Percentiles rank a stretch among this genome's conserved stretches.
Conservation (phyloP, 1,140 invertebrate species). For the Achroia grisella region DNA sequence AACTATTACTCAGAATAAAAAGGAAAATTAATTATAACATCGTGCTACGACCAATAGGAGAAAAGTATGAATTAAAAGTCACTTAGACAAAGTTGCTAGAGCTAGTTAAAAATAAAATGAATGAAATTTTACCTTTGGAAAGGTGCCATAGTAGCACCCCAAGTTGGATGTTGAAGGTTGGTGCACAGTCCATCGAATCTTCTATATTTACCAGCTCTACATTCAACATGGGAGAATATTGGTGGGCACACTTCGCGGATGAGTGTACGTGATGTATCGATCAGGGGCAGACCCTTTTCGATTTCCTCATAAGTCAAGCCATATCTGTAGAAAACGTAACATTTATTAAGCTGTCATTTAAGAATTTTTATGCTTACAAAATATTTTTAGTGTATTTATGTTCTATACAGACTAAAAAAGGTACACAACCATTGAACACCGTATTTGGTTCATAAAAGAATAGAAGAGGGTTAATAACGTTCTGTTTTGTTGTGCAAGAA, state of each 20-base stretch:
- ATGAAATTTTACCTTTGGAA: conserved; percentile 79
- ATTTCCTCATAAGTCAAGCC: conserved; percentile 89
- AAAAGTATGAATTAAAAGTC: too few species aligned
- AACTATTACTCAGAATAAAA: too few species aligned
- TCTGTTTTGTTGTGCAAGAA: too few species aligned
- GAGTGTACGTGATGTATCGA: conserved; percentile 92
- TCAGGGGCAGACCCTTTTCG: conserved; percentile 88
- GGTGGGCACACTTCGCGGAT: conserved; percentile 91
- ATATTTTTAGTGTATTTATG: too few species aligned
- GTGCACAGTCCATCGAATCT: conserved; percentile 94
- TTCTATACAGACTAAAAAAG: too few species aligned
- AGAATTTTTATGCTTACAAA: background rate
- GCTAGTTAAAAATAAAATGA: too few species aligned
- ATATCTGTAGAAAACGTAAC: conserved; percentile 76
- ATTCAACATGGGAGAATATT: conserved; percentile 90
- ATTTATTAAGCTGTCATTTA: background rate
- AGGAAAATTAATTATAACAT: too few species aligned
- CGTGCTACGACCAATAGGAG: too few species aligned
- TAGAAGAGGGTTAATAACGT: too few species aligned
- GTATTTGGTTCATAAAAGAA: too few species aligned
- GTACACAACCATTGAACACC: too few species aligned
- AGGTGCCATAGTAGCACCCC: conserved; percentile 90
- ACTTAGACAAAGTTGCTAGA: too few species aligned
- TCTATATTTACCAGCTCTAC: conserved; percentile 91
- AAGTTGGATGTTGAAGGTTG: conserved; percentile 91